Evolutionary conservation across 2,113 vertebrate species (phyloP).

Genomic region (Acrocephalus arundinaceus): DNA sequence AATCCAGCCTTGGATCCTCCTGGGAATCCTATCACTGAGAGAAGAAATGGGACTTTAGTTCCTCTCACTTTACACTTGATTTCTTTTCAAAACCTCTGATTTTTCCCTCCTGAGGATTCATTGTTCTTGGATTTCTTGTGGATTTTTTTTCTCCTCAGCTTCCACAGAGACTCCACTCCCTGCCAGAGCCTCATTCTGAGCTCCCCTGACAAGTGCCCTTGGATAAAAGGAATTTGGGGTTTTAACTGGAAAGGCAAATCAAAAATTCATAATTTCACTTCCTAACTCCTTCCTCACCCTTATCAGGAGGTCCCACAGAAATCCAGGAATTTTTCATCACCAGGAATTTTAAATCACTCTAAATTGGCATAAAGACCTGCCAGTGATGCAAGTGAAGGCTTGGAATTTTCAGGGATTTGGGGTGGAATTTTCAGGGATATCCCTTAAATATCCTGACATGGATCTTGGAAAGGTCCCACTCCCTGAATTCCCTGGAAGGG

Average conservation of each 20-base stretch:
- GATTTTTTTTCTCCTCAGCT: background rate
- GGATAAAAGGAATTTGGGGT: background rate
- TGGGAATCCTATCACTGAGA: background rate
- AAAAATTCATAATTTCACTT: background rate
- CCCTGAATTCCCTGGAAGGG: background rate
- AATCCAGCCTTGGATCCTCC: background rate
- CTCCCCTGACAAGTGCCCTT: background rate
- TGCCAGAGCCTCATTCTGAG: background rate
- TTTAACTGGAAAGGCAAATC: background rate
- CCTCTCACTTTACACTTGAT: background rate
- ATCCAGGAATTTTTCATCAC: background rate
- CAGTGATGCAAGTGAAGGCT: fast-evolving
- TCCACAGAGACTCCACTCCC: background rate
- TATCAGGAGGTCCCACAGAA: background rate
- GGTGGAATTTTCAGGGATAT: background rate
- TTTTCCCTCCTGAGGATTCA: background rate
- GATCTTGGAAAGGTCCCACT: background rate
- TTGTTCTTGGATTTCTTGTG: background rate
- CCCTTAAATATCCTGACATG: background rate
- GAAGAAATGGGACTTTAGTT: background rate
- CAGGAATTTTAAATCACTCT: background rate
- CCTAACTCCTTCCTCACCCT: background rate
- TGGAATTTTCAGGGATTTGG: background rate
- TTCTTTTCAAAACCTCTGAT: background rate
- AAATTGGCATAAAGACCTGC: no score